A percentile compares a stretch with the other conserved stretches of the same genome.
Conservation (phyloP, 2,113 vertebrate genomes). For the Tauraco erythrolophus region DNA sequence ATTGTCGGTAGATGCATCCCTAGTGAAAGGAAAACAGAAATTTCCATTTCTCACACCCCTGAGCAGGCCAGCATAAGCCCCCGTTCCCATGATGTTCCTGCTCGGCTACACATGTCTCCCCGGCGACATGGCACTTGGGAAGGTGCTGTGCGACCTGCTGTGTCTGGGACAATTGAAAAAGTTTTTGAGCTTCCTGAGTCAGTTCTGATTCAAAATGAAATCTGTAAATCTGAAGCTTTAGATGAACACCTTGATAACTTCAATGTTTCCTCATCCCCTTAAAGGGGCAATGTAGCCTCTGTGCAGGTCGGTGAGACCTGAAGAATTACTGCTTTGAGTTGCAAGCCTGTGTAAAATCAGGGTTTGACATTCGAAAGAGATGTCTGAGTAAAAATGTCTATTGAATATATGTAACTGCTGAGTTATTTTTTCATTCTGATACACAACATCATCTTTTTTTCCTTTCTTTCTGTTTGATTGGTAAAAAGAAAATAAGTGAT, state of each 20-base stretch:
- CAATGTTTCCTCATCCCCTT: neutral
- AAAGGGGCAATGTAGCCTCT: neutral
- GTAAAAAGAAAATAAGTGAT: neutral
- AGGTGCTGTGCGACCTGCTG: neutral
- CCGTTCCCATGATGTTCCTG: accelerated
- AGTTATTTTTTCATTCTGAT: neutral
- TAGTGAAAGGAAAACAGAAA: neutral
- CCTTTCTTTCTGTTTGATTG: neutral
- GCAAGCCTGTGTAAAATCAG: neutral
- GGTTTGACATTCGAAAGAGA: neutral
- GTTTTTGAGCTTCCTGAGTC: neutral
- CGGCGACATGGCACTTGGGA: neutral
- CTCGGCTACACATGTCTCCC: neutral
- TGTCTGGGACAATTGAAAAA: neutral
- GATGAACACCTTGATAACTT: neutral
- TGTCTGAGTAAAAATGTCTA: neutral
- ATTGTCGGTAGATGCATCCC: neutral
- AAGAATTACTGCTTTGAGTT: neutral
- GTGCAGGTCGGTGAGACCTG: neutral
- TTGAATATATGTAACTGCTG: neutral
- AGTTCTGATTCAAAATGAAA: neutral
- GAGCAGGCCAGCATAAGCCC: neutral
- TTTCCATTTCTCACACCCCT: neutral
- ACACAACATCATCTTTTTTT: neutral
- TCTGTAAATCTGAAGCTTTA: neutral